These are phyloP conservation scores for Gyrodactylus bullatarudis DNA, from an alignment of 1,140 invertebrate genomes.

Conservation along the genomic window DNA sequence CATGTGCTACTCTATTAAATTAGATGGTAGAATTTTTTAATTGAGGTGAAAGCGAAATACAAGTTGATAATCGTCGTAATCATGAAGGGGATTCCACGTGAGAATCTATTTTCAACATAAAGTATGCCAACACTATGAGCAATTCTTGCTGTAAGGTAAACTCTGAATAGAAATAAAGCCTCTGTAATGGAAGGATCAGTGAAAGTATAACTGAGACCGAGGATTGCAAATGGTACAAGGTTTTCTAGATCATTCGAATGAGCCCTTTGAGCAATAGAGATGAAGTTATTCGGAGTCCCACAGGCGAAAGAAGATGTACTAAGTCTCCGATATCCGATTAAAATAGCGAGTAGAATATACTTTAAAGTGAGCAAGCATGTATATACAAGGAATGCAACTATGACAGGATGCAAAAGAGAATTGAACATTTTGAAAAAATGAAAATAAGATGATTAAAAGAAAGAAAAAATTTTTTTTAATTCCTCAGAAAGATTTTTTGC, in stretches of 20 bases:
- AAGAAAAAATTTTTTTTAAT: too few relatives aligned
- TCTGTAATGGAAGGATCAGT: background rate
- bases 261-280: background rate
- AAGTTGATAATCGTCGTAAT: background rate
- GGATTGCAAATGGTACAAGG: background rate
- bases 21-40: too few relatives aligned
- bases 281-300: background rate
- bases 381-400: too few relatives aligned
- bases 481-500: too few relatives aligned
- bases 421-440: too few relatives aligned
- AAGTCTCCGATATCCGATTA: background rate
- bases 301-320: background rate
- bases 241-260: background rate
- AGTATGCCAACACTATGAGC: background rate
- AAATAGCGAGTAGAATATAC: background rate
- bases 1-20: too few relatives aligned
- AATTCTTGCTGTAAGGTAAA: background rate
- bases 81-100: background rate
- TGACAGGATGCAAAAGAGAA: too few relatives aligned
- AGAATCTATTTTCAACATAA: background rate
- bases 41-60: too few relatives aligned
- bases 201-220: background rate
- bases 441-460: too few relatives aligned
- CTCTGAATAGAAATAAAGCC: background rate
- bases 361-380: too few relatives aligned